phyloP scores from a whole-genome alignment of 2,888 invertebrate genomes.

The Orthosia incerta region DNA sequence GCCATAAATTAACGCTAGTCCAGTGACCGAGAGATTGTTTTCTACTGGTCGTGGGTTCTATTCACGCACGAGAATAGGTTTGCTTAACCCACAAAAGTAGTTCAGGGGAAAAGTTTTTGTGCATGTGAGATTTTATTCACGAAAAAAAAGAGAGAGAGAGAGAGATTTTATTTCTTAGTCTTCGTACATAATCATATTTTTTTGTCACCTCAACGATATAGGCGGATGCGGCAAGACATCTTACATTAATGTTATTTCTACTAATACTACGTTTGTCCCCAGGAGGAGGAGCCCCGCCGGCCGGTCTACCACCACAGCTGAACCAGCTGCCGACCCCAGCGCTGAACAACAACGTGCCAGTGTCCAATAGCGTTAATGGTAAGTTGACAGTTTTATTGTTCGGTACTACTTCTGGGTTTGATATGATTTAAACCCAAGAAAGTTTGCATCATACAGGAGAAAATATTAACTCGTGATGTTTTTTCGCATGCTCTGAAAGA shows the following conservation, averaged over 20 bases:
- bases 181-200: not conserved
- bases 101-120: too few species aligned
- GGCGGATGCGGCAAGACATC: not conserved
- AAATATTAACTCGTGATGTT: too few species aligned
- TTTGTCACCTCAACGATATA: not conserved
- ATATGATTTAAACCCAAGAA: too few species aligned
- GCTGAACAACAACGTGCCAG: constrained; percentile 73
- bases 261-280: not conserved
- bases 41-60: not conserved
- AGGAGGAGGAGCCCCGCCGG: constrained; percentile 37
- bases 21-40: not conserved
- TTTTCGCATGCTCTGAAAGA: too few species aligned
- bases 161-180: not conserved
- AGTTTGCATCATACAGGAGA: too few species aligned
- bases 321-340: constrained; percentile 65
- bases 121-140: not conserved
- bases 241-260: too few species aligned
- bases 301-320: constrained; percentile 2
- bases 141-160: not conserved
- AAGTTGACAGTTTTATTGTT: constrained; percentile 35
- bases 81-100: too few species aligned
- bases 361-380: constrained; percentile 76
- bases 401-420: too few species aligned
- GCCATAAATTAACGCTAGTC: not conserved
- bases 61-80: not conserved